phyloP scores from a whole-genome alignment of 2,113 vertebrate species.

The Geococcyx californianus region DNA sequence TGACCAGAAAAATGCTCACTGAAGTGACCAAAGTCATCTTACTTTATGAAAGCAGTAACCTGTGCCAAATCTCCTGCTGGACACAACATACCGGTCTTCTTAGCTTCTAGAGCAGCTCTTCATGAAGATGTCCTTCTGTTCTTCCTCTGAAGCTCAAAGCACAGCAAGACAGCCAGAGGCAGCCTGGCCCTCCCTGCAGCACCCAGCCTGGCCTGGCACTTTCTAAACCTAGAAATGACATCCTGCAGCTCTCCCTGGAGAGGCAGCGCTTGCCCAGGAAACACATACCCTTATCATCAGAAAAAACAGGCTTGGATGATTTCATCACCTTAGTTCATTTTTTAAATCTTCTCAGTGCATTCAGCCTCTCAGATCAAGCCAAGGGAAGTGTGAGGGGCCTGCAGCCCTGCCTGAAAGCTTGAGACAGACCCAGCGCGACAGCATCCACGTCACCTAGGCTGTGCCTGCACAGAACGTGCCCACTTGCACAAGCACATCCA shows the following conservation, averaged over 20 bases:
- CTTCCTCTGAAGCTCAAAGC: background rate
- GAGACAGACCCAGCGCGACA: background rate
- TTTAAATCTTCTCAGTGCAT: background rate
- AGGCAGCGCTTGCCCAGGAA: background rate
- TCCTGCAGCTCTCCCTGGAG: background rate
- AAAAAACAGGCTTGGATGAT: background rate
- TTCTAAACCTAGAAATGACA: background rate
- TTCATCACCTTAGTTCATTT: background rate
- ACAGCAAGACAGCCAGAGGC: background rate
- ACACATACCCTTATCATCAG: background rate
- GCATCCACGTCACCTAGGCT: background rate
- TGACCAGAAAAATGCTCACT: background rate
- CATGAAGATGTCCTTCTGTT: background rate
- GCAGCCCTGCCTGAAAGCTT: background rate
- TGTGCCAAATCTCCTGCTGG: background rate
- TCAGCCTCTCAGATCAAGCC: background rate
- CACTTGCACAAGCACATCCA: background rate
- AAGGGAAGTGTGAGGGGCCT: background rate
- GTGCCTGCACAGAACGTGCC: background rate
- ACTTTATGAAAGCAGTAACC: background rate
- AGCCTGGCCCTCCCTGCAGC: background rate
- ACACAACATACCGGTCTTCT: background rate
- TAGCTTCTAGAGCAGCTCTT: background rate
- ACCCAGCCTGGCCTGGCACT: background rate
- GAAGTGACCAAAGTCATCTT: background rate